Conservation (phyloP, 2,113 vertebrate genomes). For the Bucco capensis region DNA sequence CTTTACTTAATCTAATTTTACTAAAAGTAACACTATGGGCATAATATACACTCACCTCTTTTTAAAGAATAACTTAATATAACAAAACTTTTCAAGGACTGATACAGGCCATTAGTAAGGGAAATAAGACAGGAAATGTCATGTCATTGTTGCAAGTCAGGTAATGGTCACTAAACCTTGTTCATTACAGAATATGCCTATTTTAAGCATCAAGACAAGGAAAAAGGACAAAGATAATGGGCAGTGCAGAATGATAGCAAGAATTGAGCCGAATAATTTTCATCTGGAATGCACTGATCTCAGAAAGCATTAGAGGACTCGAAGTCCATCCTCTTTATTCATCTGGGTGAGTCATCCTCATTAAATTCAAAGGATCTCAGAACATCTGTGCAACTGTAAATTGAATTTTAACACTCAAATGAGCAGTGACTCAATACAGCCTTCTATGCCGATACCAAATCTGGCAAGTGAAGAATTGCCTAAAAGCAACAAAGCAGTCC, state of each 20-base stretch:
- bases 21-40: neutral
- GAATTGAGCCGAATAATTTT: slow-evolving; percentile 36
- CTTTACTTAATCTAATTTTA: neutral
- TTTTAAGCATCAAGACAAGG: slow-evolving; percentile 31
- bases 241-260: slow-evolving; percentile 2
- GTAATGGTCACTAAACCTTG: slow-evolving; percentile 21
- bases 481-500: neutral
- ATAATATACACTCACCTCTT: neutral
- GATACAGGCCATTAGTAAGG: neutral
- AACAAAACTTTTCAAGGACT: neutral
- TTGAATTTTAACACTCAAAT: slow-evolving; percentile 64
- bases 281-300: slow-evolving; percentile 66
- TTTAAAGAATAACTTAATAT: neutral
- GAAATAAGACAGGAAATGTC: neutral
- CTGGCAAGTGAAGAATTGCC: slow-evolving; percentile 5
- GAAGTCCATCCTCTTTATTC: slow-evolving; percentile 70
- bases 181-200: neutral
- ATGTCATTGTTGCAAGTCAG: neutral
- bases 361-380: slow-evolving; percentile 75
- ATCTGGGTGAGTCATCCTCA: slow-evolving; percentile 81
- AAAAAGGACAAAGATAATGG: slow-evolving; percentile 44
- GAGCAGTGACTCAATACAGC: slow-evolving; percentile 45
- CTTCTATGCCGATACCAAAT: slow-evolving; percentile 43
- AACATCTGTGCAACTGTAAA: slow-evolving; percentile 72
- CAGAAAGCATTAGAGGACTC: slow-evolving; percentile 54